Base-by-base conservation (phyloP, 2,797 vertebrate genomes). In the Etheostoma perlongum region DNA sequence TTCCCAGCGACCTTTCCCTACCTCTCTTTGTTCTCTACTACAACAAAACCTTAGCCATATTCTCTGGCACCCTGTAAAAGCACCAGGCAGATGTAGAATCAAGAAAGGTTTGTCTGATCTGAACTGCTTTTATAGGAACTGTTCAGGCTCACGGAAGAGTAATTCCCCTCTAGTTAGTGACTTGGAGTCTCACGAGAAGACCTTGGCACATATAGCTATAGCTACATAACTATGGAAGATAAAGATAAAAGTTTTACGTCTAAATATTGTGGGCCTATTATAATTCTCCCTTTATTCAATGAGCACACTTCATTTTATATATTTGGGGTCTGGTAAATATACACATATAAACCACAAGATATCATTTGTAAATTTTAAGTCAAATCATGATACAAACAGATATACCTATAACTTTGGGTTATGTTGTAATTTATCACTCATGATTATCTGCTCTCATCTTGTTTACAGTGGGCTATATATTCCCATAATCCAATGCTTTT, bases 1-100 rank as follows among this genome's bases (percentile, higher is more conserved):
- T 55, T 76, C 49, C 23, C 21, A 13, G 25, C 0, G 1, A 63
- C 61, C 60, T 65, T 72, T 15, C 25, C 47, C 33, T 60, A 57
- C 60, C 59, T 57, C 19, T 4, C 69, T 82, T 73, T 82, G 74
- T 74, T 84, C 51, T 79, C 6, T 1, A 16, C 19, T 4, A 46
- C 48, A 81, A 76, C 48, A 74, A 79, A 79, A 70, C 33, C 42
- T 47, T 4, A 44, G 25, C 47, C 9, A 15, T 14, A 11, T 9
- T 14, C 23, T 53, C 63, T 42, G 40, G 16, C 52, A 30, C 4
- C 4, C 9, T 23, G 5, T 69, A 44, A 62, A 44, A 68, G 49
- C 44, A 67, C 60, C 27, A 49, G 60, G 63, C 48, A 49, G 27
- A 55, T 54, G 53, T 2, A 72, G 49, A 62, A 53, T 5, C 36